Evolutionary conservation across 2,113 vertebrate genomes (phyloP), one percentile per base, ranked within the genome.

Genomic region (Ascaphus truei): DNA sequence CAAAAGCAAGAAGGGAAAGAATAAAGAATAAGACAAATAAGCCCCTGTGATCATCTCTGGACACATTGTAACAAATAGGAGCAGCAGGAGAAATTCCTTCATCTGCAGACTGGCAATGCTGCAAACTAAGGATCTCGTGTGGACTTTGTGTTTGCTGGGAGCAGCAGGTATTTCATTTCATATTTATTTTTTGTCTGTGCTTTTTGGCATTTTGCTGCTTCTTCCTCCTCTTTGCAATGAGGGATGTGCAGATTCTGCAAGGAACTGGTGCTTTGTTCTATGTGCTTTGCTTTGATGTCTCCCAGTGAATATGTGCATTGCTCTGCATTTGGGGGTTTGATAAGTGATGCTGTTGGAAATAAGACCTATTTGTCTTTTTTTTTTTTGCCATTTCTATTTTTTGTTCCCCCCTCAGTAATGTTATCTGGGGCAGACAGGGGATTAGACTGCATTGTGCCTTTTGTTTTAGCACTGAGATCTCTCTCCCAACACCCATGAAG

Each of bases 71-170:
- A 45, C 64, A 11, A 39, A 60, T 37, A 51, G 66, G 66, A 69
- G 55, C 66, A 76, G 72, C 78, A 29, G 68, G 77, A 57, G 64
- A 75, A 82, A 73, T 78, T 72, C 73, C 66, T 71, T 62, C 48
- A 66, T 69, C 76, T 62, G 88, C 86, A 80, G 91, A 82, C 88
- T 69, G 90, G 91, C 90, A 83, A 95, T 96, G 94, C 87, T 93
- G 90, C 87, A 79, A 77, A 83, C 85, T 77, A 79, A 81, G 84
- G 89, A 91, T 83, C 80, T 94, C 81, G 75, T 93, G 81, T 86
- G 94, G 85, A 89, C 90, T 80, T 86, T 92, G 85, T 86, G 91
- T 80, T 83, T 94, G 60, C 86, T 96, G 64, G 90, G 90, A 88
- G 85, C 85, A 30, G 84, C 94, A 96, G 95, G 95, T 96, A 94